Evolutionary conservation across 2,888 invertebrate species (phyloP).

Genomic region (Chesias legatella): DNA sequence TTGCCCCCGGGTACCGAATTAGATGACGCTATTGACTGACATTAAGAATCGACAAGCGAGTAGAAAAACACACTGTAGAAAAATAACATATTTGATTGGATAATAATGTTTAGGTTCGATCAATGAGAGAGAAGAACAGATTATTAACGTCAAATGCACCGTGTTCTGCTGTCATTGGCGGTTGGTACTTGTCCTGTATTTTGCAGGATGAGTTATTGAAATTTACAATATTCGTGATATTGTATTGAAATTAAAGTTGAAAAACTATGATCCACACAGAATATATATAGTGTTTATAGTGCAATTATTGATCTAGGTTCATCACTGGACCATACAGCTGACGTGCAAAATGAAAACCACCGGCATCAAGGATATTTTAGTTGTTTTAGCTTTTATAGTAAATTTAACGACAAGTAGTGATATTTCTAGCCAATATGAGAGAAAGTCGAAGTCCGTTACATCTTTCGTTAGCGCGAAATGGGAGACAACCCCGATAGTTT

Average conservation of each 20-base stretch:
- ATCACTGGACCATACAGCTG: slow-evolving; percentile 9
- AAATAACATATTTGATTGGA: background rate
- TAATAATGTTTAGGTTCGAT: slow-evolving; percentile 1
- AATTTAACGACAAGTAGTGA: slow-evolving; percentile 48
- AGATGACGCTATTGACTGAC: too few species aligned
- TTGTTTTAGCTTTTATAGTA: slow-evolving; percentile 48
- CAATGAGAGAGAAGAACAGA: slow-evolving; percentile 1
- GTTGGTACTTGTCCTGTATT: slow-evolving; percentile 34
- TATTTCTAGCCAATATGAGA: slow-evolving; percentile 55
- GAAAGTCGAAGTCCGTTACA: slow-evolving; percentile 89
- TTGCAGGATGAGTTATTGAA: slow-evolving; percentile 34
- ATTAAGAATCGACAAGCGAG: too few species aligned
- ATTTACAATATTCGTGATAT: slow-evolving; percentile 26
- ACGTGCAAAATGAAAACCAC: slow-evolving; percentile 52
- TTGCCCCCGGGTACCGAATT: too few species aligned
- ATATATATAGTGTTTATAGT: slow-evolving; percentile 28
- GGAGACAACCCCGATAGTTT: slow-evolving; percentile 92
- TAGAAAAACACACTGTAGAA: too few species aligned
- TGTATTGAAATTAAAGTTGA: slow-evolving; percentile 21
- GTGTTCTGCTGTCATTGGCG: slow-evolving; percentile 71
- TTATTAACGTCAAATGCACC: slow-evolving; percentile 34
- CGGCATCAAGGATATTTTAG: slow-evolving; percentile 53
- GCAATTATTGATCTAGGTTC: background rate
- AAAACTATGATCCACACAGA: slow-evolving; percentile 32
- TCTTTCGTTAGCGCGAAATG: slow-evolving; percentile 96